Conservation (phyloP, 2,888 invertebrate genomes). For the Trissonchulus sp. region DNA sequence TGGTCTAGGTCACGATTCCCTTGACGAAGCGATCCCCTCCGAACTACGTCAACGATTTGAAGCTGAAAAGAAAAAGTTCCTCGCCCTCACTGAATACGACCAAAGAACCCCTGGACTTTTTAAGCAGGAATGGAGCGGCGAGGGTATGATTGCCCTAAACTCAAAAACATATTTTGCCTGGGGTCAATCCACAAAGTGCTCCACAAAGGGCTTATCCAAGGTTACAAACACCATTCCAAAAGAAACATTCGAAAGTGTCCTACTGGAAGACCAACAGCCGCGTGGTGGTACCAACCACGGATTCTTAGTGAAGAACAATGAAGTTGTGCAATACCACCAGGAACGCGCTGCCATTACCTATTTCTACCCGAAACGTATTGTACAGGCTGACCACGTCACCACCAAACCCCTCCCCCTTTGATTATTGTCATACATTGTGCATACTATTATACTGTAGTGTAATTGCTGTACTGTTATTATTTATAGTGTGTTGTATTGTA, state of each 20-base stretch:
- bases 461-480: too few relatives aligned
- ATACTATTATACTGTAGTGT: too few relatives aligned
- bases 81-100: neutral
- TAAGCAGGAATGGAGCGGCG: too few relatives aligned
- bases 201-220: slow-evolving; percentile 16
- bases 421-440: too few relatives aligned
- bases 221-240: neutral
- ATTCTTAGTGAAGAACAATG: neutral
- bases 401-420: too few relatives aligned
- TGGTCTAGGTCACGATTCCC: too few relatives aligned
- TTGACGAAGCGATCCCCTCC: neutral
- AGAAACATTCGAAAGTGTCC: neutral
- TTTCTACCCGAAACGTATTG: neutral
- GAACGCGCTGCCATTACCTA: too few relatives aligned
- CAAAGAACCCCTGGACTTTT: neutral
- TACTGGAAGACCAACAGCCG: too few relatives aligned
- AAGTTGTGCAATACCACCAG: neutral
- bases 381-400: too few relatives aligned
- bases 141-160: neutral
- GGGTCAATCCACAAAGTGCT: too few relatives aligned
- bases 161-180: neutral
- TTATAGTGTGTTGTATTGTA: too few relatives aligned
- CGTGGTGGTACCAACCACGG: too few relatives aligned
- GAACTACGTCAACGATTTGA: neutral
- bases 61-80: neutral